phyloP scores from a whole-genome alignment of 2,888 invertebrate genomes.

The Fragum sueziense region DNA sequence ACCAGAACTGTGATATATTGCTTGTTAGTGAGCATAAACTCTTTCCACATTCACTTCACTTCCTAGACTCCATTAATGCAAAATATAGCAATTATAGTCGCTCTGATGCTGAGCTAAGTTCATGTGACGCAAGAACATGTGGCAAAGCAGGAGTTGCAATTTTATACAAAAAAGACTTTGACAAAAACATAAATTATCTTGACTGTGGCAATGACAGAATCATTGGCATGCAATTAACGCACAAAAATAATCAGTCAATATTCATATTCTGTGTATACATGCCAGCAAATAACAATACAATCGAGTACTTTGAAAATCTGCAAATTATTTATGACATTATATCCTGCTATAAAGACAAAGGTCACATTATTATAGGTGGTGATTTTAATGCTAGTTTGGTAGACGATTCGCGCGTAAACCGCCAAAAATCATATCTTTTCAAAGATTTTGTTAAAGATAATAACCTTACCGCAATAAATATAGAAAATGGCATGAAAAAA shows the following conservation, averaged over 20 bases:
- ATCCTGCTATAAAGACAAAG: not conserved
- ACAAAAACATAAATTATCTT: not conserved
- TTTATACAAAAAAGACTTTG: not conserved
- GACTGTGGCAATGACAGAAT: not conserved
- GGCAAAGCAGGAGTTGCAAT: not conserved
- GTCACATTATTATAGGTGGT: not conserved
- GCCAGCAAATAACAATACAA: not conserved
- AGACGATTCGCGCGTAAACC: not conserved
- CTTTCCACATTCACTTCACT: not conserved
- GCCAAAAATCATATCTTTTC: not conserved
- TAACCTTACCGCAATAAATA: not conserved
- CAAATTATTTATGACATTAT: not conserved
- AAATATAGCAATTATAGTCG: not conserved
- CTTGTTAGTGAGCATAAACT: not conserved
- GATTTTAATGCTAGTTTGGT: slow-evolving; percentile 1
- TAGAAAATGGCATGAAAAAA: not conserved
- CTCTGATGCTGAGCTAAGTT: not conserved
- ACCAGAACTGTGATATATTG: not conserved
- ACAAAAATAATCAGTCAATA: not conserved
- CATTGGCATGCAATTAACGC: not conserved
- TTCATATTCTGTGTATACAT: slow-evolving; percentile 2
- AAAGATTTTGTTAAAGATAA: not conserved
- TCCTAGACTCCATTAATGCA: not conserved
- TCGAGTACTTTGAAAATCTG: not conserved
- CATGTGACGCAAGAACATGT: slow-evolving; percentile 4